phyloP scores from a whole-genome alignment of 2,888 invertebrate species.

The Conus canariensis region DNA sequence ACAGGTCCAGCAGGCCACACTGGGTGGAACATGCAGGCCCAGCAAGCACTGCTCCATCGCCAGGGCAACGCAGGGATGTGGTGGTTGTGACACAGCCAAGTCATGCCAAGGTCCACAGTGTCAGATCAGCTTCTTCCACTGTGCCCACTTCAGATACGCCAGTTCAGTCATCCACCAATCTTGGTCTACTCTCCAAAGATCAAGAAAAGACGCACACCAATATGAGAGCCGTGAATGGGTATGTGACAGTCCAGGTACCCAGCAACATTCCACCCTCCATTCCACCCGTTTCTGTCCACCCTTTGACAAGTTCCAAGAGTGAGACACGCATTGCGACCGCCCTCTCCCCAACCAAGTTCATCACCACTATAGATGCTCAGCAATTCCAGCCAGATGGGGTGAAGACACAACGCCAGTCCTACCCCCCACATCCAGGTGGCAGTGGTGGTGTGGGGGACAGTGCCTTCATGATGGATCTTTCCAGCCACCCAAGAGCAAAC shows the following conservation, averaged over 20 bases:
- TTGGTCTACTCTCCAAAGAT: not conserved
- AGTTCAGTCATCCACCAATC: not conserved
- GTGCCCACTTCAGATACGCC: not conserved
- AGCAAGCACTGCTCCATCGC: too few relatives aligned
- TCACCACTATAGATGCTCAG: not conserved
- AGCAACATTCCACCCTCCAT: not conserved
- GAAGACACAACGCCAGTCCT: too few relatives aligned
- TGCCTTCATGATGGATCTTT: conserved; percentile 11
- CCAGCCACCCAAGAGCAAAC: conserved; percentile 31
- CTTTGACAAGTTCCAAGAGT: not conserved
- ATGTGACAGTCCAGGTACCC: conserved; percentile 7
- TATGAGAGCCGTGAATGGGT: not conserved
- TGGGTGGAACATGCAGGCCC: too few relatives aligned
- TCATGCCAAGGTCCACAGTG: not conserved
- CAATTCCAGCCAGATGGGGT: not conserved
- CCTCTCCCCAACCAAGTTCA: not conserved
- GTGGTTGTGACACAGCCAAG: not conserved
- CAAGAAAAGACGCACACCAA: not conserved
- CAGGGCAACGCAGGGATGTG: not conserved
- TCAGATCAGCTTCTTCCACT: not conserved
- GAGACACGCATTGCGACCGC: not conserved
- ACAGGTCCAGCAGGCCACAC: not conserved
- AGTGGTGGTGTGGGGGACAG: not conserved
- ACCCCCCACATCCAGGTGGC: not conserved
- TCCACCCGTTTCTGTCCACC: not conserved